phyloP scores from a whole-genome alignment of 1,140 invertebrate genomes.

The Kradibia gibbosae region DNA sequence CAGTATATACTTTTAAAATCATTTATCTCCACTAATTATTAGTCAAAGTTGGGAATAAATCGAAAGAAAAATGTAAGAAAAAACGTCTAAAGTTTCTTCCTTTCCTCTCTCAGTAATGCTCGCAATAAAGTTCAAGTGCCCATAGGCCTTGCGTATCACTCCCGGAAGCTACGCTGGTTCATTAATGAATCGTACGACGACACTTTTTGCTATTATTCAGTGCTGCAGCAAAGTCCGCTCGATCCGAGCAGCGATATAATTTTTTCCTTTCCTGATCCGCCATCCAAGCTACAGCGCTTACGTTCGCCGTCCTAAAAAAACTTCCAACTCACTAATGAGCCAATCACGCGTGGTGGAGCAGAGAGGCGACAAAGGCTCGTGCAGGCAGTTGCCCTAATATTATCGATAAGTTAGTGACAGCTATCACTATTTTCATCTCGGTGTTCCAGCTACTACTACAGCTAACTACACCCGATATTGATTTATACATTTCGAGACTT shows the following conservation, averaged over 20 bases:
- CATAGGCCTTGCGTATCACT: not conserved
- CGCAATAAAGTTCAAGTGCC: too few relatives aligned
- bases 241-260: not conserved
- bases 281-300: too few relatives aligned
- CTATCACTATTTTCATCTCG: not conserved
- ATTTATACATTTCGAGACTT: not conserved
- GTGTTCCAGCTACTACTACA: not conserved
- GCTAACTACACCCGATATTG: not conserved
- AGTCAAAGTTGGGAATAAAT: too few relatives aligned
- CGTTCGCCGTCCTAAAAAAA: slow-evolving; percentile 1
- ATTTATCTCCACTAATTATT: too few relatives aligned
- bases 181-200: not conserved
- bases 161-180: not conserved
- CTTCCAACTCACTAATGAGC: slow-evolving; percentile 37
- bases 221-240: not conserved
- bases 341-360: slow-evolving; percentile 9
- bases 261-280: not conserved
- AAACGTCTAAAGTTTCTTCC: too few relatives aligned
- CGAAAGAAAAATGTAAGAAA: too few relatives aligned
- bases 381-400: slow-evolving; percentile 27
- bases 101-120: too few relatives aligned
- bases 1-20: too few relatives aligned
- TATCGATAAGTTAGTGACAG: slow-evolving; percentile 9
- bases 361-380: slow-evolving; percentile 12
- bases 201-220: not conserved